Conservation (phyloP, 2,797 vertebrate genomes). For the Vultur gryphus region DNA sequence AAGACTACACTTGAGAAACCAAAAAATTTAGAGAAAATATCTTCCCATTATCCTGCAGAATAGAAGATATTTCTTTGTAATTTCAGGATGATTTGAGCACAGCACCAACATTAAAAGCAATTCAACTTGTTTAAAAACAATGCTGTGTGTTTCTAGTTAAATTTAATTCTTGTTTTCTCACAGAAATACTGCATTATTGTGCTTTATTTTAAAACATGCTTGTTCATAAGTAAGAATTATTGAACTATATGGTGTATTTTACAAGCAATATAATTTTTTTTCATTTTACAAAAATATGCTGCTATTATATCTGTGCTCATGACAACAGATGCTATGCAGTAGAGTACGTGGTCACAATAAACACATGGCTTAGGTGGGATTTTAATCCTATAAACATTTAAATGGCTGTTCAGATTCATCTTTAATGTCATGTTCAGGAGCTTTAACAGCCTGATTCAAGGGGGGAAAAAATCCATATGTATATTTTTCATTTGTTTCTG, state of each 20-base stretch:
- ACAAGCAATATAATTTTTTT: background rate
- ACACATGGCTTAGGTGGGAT: background rate
- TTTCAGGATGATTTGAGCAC: background rate
- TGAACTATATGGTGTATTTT: background rate
- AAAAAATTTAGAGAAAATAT: background rate
- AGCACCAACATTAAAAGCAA: background rate
- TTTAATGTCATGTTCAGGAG: constrained; percentile 46
- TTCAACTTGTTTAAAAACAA: background rate
- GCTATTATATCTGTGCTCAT: background rate
- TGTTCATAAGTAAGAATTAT: background rate
- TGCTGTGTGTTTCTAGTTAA: background rate
- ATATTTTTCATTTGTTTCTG: background rate
- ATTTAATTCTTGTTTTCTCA: background rate
- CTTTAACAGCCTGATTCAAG: constrained; percentile 36
- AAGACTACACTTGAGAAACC: background rate
- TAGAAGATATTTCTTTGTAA: background rate
- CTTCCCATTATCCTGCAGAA: background rate
- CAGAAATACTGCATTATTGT: background rate
- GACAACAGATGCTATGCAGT: background rate
- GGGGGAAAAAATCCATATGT: background rate
- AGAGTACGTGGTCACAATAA: background rate
- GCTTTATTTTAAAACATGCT: background rate
- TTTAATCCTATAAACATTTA: constrained; percentile 49
- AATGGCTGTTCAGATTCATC: constrained; percentile 19
- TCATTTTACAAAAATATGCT: background rate